Base-by-base conservation (phyloP, 2,888 invertebrate genomes). In the Heliconius sara region DNA sequence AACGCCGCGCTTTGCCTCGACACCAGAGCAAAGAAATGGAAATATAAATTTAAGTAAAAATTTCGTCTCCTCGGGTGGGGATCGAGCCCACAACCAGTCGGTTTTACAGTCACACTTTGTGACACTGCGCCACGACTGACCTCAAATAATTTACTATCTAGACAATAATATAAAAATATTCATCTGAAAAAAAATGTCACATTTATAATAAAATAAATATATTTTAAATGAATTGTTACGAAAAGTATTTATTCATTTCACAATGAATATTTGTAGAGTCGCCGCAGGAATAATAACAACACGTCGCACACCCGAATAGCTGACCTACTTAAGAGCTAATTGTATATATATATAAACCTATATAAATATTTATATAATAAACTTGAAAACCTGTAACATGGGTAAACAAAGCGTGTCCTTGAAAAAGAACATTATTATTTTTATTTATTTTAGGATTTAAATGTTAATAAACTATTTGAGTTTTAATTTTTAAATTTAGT, bases 271-370 rank as follows among this genome's bases (percentile, higher is more conserved):
- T 70, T 81, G 81, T 80, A 81, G 39, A 76, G 79, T 78, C 78
- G 83, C 79, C 73, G 66, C 63, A 47, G 72, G 81, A 81, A 81
- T 84, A 80, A 82, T 79, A 82, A 80, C 82, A 85, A 82, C 83
- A 79, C 79, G 83, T 81, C 82, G 84, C 83, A 85, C 85, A 85
- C 87, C 86, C 83, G 87, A 89, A 89, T 89, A 89, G 88, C 84
- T 86, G 88, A 87, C 88, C 89, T 85, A 87, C 85, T 87, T 89
- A 81, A 85, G 68, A 75, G 82, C 82, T 84, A 83, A n/a, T n/a
- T n/a, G n/a, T n/a, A n/a, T n/a, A n/a, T n/a, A n/a, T n/a, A n/a
- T n/a, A n/a, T n/a, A n/a, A n/a, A n/a, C n/a, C n/a, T n/a, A n/a
- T n/a, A n/a, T n/a, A n/a, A n/a, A 84, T 85, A 86, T 84, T 83